A percentile compares a stretch with the other conserved stretches of the same genome.
These are phyloP conservation scores for Vireo griseus DNA, from an alignment of 2,797 vertebrate genomes.

Conservation along the genomic window DNA sequence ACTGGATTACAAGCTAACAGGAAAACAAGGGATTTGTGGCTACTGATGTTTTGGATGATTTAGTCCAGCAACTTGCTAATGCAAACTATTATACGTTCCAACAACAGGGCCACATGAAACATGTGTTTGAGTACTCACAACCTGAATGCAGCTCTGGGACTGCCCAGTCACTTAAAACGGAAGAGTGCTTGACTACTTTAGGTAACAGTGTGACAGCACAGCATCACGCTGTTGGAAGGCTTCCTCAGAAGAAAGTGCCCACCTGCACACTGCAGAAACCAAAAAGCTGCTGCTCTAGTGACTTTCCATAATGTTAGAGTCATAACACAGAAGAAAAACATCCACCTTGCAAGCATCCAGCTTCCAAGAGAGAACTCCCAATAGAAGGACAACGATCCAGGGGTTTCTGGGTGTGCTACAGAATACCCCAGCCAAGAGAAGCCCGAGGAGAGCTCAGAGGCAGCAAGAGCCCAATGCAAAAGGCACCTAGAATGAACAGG, in stretches of 20 bases:
- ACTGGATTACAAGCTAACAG: background rate
- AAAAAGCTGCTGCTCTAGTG: background rate
- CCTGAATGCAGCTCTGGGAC: fast-evolving
- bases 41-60: background rate
- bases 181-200: background rate
- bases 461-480: background rate
- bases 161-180: background rate
- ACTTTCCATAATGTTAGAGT: background rate
- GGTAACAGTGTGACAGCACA: background rate
- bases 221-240: background rate
- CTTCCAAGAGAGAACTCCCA: background rate
- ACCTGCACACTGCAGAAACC: background rate
- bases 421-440: background rate
- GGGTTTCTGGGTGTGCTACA: fast-evolving
- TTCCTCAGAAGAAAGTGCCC: fast-evolving
- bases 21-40: background rate
- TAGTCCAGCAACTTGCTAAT: background rate
- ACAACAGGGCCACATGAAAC: background rate
- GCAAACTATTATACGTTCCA: background rate
- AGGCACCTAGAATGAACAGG: fast-evolving
- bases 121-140: background rate
- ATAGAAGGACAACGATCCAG: background rate
- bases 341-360: background rate
- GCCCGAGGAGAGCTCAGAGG: background rate
- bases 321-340: background rate